These are phyloP conservation scores for Drosophila pachea DNA, from an alignment of 1,140 invertebrate species.

Conservation along the genomic window DNA sequence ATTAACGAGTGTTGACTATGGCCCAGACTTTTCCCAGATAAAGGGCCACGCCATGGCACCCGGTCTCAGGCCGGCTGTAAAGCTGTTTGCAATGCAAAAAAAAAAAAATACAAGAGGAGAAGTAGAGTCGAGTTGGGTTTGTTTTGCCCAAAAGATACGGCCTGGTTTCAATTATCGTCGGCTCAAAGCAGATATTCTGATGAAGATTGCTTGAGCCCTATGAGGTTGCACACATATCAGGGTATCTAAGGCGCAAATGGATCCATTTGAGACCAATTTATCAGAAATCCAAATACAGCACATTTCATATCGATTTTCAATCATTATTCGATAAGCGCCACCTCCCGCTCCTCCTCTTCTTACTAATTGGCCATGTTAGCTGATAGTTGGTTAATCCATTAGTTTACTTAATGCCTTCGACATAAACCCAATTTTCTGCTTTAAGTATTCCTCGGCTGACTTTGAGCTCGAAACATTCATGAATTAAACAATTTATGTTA, in stretches of 20 bases:
- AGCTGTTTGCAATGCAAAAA: neutral
- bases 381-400: neutral
- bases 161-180: constrained; percentile 32
- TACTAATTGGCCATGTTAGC: too few species aligned
- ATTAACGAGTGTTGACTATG: constrained; percentile 44
- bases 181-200: constrained; percentile 16
- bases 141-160: neutral
- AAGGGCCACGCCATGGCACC: neutral
- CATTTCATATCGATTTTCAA: too few species aligned
- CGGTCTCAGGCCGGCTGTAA: too few species aligned
- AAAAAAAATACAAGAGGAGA: neutral
- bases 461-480: neutral
- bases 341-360: too few species aligned
- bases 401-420: neutral
- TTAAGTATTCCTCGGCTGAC: neutral
- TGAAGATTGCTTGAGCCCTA: constrained; percentile 27
- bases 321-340: too few species aligned
- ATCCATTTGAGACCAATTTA: neutral
- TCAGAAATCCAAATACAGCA: too few species aligned
- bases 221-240: too few species aligned
- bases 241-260: neutral
- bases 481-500: constrained; percentile 12
- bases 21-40: constrained; percentile 9
- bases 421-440: neutral
- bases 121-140: neutral